Base-by-base conservation (phyloP, 2,113 vertebrate genomes). In the Myanophis thanlyinensis region DNA sequence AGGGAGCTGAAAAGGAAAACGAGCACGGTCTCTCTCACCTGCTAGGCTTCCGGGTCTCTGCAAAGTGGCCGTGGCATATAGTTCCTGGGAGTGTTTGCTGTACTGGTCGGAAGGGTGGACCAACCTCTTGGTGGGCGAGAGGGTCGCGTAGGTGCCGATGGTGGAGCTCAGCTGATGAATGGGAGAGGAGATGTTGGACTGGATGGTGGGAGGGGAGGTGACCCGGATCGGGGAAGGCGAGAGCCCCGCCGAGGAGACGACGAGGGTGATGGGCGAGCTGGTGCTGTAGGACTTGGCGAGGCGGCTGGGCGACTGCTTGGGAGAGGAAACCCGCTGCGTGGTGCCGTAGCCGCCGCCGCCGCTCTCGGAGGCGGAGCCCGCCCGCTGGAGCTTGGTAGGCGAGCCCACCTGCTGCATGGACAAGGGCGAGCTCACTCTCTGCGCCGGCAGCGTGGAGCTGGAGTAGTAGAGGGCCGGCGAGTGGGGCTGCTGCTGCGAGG, bases 261-360 rank as follows among this genome's bases (percentile, higher is more conserved):
- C 98, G 97, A 99, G 98, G 97, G 99, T 99, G 97, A 99, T 98
- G 96, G 99, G 99, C 84, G 99, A 99, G 95, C 99, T 98, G 95
- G 98, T 99, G 98, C 99, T 99, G 98, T 98, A 99, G 94, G 99
- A 99, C 98, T 99, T 99, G 95, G 99, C 99, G 96, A 99, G 98
- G 80, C 99, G 98, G 97, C 97, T 97, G 89, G 98, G 98, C 93
- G 98, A 98, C 97, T 99, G 98, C 97, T 99, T 99, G 96, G 99
- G 98, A 87, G 99, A 99, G 94, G 98, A 98, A 93, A 98, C 97
- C 90, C 99, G 98, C 94, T 98, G 98, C 90, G 98, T 98, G 96
- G 98, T 98, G 93, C 97, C 96, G 95, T 99, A 99, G 94, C 98
- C 97, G 22, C 98, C 98, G 88, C 98, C 98, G 93, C 98, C 95